These are phyloP conservation scores for Melipona bicolor DNA, from an alignment of 2,888 invertebrate species.

Conservation along the genomic window DNA sequence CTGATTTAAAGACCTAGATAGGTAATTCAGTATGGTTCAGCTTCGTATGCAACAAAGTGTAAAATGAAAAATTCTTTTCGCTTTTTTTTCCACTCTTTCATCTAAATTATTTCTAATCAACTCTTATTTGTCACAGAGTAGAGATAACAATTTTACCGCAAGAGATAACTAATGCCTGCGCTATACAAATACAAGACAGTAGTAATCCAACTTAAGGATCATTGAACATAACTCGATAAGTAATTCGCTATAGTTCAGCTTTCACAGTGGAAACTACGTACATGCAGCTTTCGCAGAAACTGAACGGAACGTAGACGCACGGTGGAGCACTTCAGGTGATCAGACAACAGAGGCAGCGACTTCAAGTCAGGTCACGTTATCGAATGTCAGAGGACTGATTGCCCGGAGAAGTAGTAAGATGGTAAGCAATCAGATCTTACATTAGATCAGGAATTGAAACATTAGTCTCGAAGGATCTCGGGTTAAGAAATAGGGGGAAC, in stretches of 20 bases:
- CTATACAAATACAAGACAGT: not conserved
- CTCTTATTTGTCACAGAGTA: no score
- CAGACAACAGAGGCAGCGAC: not conserved
- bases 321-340: not conserved
- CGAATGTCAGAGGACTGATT: conserved; percentile 12
- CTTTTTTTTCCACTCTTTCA: no score
- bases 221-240: not conserved
- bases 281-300: not conserved
- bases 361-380: conserved; percentile 5
- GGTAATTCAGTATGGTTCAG: no score
- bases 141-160: not conserved
- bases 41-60: no score
- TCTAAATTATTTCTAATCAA: not conserved
- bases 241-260: not conserved
- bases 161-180: not conserved
- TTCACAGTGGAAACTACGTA: not conserved
- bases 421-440: conserved; percentile 16
- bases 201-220: not conserved
- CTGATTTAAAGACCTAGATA: not conserved
- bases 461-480: conserved; percentile 5
- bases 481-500: not conserved
- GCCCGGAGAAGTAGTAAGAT: not conserved
- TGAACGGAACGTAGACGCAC: not conserved
- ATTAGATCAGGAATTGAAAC: conserved; percentile 18
- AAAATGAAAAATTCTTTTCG: no score